These are phyloP conservation scores for Akabosia matsudoensis DNA, from an alignment of 1,140 invertebrate genomes.

Conservation along the genomic window DNA sequence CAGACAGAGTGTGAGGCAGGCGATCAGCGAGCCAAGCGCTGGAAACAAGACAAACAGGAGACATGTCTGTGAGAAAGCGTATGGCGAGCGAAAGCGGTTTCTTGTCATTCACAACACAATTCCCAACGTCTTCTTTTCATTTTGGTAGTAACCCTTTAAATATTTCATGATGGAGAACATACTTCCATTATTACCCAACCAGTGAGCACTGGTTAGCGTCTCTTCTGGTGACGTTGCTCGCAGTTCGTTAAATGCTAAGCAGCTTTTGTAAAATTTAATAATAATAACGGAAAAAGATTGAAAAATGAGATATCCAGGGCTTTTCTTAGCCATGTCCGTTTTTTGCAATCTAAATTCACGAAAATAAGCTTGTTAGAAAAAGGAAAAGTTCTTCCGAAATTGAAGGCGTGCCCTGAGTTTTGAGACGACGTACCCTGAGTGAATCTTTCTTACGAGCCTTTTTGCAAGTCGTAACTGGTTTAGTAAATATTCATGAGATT, in stretches of 20 bases:
- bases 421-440: background rate
- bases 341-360: background rate
- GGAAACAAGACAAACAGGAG: background rate
- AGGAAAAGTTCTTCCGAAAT: background rate
- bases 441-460: no score
- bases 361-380: background rate
- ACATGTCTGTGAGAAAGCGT: background rate
- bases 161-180: background rate
- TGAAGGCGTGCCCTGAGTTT: background rate
- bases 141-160: background rate
- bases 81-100: background rate
- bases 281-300: background rate
- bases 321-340: background rate
- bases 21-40: no score
- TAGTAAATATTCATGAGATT: conserved; percentile 1
- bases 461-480: background rate
- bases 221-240: background rate
- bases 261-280: conserved; percentile 13
- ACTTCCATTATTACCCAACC: background rate
- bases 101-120: background rate
- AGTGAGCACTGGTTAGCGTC: background rate
- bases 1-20: background rate
- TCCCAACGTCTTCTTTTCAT: background rate
- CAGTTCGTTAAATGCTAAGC: conserved; percentile 17
- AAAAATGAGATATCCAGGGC: conserved; percentile 3